A percentile compares a stretch with the other conserved stretches of the same genome.
Conservation (phyloP, 2,888 invertebrate species). For the Cerastis leucographa region DNA sequence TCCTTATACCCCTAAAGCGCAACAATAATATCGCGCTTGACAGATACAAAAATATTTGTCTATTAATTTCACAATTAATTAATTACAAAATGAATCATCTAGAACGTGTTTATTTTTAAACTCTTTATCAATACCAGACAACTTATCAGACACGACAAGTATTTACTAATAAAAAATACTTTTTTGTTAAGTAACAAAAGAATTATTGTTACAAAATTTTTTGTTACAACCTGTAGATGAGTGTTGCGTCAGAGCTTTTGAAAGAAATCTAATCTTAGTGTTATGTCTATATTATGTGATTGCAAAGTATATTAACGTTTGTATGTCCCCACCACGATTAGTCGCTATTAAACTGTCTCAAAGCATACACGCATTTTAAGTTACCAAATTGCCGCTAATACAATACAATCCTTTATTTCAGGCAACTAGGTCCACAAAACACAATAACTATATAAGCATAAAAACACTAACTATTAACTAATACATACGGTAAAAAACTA, state of each 20-base stretch:
- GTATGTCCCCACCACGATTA: background rate
- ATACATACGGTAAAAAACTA: too few species aligned
- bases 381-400: background rate
- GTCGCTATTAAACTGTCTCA: background rate
- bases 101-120: slow-evolving; percentile 29
- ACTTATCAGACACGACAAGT: slow-evolving; percentile 46
- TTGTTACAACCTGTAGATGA: slow-evolving; percentile 9
- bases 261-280: too few species aligned
- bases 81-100: slow-evolving; percentile 30
- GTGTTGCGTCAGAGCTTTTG: too few species aligned
- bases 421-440: too few species aligned
- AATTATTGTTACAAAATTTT: slow-evolving; percentile 18
- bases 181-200: slow-evolving; percentile 7
- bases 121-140: slow-evolving; percentile 27
- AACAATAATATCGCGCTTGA: too few species aligned
- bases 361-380: background rate
- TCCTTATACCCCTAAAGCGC: too few species aligned
- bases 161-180: slow-evolving; percentile 37
- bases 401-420: too few species aligned
- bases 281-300: too few species aligned
- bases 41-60: background rate
- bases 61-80: background rate
- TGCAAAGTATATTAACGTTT: too few species aligned
- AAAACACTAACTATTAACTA: too few species aligned
- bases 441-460: too few species aligned